Evolutionary conservation across 2,797 vertebrate species (phyloP).

Genomic region (Epinephelus malabaricus): DNA sequence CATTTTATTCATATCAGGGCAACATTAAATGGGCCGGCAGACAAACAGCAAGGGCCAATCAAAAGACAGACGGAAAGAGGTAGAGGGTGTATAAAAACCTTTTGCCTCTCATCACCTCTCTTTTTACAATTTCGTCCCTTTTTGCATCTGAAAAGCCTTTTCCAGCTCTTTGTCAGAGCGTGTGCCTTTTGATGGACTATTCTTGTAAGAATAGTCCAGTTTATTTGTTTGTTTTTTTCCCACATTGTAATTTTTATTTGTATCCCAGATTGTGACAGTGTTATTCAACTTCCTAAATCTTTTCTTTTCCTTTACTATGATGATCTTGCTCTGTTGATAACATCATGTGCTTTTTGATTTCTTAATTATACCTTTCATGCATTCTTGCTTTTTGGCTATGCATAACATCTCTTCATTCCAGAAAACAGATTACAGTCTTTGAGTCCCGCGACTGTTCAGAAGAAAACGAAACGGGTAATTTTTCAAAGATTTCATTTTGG

Average conservation of each 20-base stretch:
- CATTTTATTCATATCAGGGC: not conserved
- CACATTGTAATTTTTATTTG: constrained; percentile 21
- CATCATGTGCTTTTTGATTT: constrained; percentile 35
- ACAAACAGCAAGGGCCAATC: not conserved
- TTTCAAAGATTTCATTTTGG: constrained; percentile 52
- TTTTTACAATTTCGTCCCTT: not conserved
- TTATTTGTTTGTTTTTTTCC: constrained; percentile 1
- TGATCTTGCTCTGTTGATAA: constrained; percentile 36
- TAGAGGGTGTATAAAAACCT: not conserved
- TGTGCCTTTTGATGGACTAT: constrained; percentile 3
- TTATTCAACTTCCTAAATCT: constrained; percentile 2
- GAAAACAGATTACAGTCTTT: constrained; percentile 62
- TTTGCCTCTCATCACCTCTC: not conserved
- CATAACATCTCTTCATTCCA: constrained; percentile 45
- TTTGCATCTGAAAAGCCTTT: constrained; percentile 2
- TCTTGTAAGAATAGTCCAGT: not conserved
- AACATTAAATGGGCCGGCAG: not conserved
- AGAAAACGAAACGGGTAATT: constrained; percentile 49
- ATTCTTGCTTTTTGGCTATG: constrained; percentile 43
- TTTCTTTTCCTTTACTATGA: constrained; percentile 2
- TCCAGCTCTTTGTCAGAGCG: not conserved
- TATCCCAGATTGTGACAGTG: not conserved
- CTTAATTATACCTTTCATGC: constrained; percentile 59
- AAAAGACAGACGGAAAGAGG: not conserved
- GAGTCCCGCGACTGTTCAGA: constrained; percentile 34